A percentile compares a stretch with the other conserved stretches of the same genome.
Conservation (phyloP, 2,113 vertebrate species). For the Forbesichthys agassizii region DNA sequence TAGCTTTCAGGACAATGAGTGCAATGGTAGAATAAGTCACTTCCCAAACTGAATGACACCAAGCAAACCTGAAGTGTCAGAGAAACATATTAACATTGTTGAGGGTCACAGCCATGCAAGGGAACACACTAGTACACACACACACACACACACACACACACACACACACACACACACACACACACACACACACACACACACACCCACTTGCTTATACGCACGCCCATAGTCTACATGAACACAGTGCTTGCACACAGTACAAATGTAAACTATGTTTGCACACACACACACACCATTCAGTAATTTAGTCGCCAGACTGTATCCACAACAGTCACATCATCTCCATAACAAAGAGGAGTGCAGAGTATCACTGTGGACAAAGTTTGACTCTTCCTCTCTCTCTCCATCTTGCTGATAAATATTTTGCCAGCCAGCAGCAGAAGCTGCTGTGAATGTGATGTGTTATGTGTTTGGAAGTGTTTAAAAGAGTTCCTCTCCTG, state of each 20-base stretch:
- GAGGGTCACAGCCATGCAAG: not conserved
- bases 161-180: not conserved
- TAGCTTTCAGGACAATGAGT: not conserved
- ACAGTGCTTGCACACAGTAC: not conserved
- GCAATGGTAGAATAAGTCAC: not conserved
- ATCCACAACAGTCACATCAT: conserved; percentile 59
- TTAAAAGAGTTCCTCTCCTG: conserved; percentile 18
- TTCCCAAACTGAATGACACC: no score
- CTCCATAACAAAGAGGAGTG: conserved; percentile 59
- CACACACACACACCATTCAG: conserved; percentile 21
- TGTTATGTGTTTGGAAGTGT: not conserved
- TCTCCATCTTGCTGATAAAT: conserved; percentile 14
- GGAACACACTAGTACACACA: not conserved
- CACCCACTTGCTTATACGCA: not conserved
- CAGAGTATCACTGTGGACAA: conserved; percentile 32
- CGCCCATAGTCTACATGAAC: not conserved
- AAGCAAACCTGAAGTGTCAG: not conserved
- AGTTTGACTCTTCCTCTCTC: conserved; percentile 30
- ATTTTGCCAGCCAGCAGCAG: conserved; percentile 30
- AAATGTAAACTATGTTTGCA: not conserved
- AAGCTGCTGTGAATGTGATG: conserved; percentile 35
- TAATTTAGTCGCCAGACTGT: conserved; percentile 33
- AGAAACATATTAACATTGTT: not conserved
- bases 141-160: not conserved
- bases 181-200: not conserved